A percentile compares a stretch with the other conserved stretches of the same genome.
Conservation (phyloP, 1,140 invertebrate genomes). For the Diachasma alloeum region DNA sequence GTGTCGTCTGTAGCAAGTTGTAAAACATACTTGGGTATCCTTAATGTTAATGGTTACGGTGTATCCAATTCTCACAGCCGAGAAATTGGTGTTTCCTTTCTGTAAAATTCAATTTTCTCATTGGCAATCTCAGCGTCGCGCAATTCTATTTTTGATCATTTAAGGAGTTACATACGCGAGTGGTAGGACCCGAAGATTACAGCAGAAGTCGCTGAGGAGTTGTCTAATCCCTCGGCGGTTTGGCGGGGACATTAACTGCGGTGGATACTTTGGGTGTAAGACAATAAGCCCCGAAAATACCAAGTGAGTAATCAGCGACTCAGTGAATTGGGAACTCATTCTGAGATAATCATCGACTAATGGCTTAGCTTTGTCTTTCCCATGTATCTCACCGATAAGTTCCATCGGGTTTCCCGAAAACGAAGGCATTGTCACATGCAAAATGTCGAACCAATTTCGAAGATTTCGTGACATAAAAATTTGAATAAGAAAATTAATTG, state of each 20-base stretch:
- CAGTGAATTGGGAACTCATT: constrained; percentile 6
- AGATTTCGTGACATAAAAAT: no score
- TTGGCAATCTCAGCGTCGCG: not conserved
- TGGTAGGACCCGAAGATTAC: not conserved
- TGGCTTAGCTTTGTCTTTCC: not conserved
- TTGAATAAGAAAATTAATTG: no score
- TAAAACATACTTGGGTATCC: no score
- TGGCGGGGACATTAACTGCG: not conserved
- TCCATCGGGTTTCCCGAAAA: not conserved
- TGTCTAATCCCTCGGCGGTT: not conserved
- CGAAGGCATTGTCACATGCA: no score
- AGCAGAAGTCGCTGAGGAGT: not conserved
- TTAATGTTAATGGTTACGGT: no score
- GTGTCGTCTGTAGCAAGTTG: no score
- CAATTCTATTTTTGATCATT: not conserved
- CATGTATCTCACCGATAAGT: not conserved
- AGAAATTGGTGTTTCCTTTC: no score
- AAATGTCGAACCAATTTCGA: not conserved
- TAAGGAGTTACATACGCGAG: not conserved
- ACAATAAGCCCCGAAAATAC: not conserved
- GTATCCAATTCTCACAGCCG: no score
- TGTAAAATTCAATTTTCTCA: no score
- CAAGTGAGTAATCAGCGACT: constrained; percentile 1
- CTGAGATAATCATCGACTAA: constrained; percentile 24
- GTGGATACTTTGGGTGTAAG: not conserved